phyloP scores from a whole-genome alignment of 1,140 invertebrate genomes.

The Eulimnadia texana region DNA sequence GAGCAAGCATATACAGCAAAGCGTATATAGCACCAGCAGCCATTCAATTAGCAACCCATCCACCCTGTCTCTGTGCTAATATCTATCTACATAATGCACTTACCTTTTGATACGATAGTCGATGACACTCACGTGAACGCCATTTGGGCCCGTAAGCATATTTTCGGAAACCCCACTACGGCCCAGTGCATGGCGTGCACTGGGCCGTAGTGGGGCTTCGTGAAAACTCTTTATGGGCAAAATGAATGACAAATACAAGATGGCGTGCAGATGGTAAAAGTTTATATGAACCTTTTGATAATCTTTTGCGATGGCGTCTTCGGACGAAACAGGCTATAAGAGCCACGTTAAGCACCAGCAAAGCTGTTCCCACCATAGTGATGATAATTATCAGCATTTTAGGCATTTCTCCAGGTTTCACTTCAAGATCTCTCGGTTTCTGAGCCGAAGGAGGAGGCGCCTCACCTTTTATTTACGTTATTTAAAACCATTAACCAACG shows the following conservation, averaged over 20 bases:
- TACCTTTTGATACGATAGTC: too few species aligned
- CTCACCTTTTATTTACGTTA: slow-evolving; percentile 26
- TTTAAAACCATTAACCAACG: too few species aligned
- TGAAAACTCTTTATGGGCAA: neutral
- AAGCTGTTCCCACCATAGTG: slow-evolving; percentile 50
- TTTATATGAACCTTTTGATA: slow-evolving; percentile 28
- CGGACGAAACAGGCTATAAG: slow-evolving; percentile 76
- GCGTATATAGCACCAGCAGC: too few species aligned
- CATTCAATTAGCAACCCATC: too few species aligned
- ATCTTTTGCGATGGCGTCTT: slow-evolving; percentile 39
- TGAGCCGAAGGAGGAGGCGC: slow-evolving; percentile 24
- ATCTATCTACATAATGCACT: too few species aligned
- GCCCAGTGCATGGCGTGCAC: too few species aligned
- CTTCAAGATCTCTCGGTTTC: slow-evolving; percentile 14
- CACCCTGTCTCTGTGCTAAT: too few species aligned
- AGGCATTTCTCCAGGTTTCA: slow-evolving; percentile 30
- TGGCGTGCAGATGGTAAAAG: neutral
- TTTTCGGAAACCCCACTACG: too few species aligned
- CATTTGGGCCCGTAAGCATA: too few species aligned
- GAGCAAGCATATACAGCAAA: too few species aligned
- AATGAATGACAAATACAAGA: neutral
- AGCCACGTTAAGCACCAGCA: slow-evolving; percentile 63
- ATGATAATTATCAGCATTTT: slow-evolving; percentile 54
- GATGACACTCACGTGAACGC: too few species aligned
- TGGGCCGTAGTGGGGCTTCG: too few species aligned